phyloP scores from a whole-genome alignment of 1,140 invertebrate genomes.

The Trypoxylus dichotomus region DNA sequence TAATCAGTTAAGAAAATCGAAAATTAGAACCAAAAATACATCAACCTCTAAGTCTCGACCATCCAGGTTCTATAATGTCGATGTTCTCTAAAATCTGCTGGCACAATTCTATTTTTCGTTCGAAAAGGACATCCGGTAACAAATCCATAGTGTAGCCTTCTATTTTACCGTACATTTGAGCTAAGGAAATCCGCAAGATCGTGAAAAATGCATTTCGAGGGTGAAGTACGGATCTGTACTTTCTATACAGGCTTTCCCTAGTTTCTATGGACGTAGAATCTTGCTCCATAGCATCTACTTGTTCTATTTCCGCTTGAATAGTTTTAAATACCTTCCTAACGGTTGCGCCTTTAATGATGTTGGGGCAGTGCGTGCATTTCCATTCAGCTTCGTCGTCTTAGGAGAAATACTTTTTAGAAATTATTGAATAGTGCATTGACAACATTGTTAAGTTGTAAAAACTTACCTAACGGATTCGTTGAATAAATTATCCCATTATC shows the following conservation, averaged over 20 bases:
- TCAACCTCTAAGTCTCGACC: conserved; percentile 71
- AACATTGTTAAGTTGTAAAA: background rate
- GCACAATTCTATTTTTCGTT: conserved; percentile 76
- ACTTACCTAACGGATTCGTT: conserved; percentile 66
- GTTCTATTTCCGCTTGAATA: conserved; percentile 65
- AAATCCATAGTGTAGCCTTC: conserved; percentile 71
- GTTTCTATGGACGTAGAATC: conserved; percentile 51
- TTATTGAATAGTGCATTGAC: background rate
- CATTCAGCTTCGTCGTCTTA: conserved; percentile 57
- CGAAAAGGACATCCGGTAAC: conserved; percentile 68
- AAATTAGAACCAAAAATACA: background rate
- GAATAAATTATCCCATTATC: conserved; percentile 69
- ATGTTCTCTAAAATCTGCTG: conserved; percentile 67
- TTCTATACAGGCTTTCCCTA: conserved; percentile 62
- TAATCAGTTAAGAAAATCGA: background rate
- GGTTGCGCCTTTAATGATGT: conserved; percentile 60
- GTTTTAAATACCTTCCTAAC: conserved; percentile 61
- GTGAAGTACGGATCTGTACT: conserved; percentile 68
- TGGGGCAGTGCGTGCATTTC: conserved; percentile 73
- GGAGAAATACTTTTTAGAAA: background rate
- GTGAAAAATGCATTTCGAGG: conserved; percentile 70
- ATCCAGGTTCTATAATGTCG: conserved; percentile 74
- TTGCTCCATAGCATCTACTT: conserved; percentile 53
- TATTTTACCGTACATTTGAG: conserved; percentile 75
- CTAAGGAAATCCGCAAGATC: conserved; percentile 66